phyloP scores from a whole-genome alignment of 2,113 vertebrate species.

The Sinosuthora webbiana region DNA sequence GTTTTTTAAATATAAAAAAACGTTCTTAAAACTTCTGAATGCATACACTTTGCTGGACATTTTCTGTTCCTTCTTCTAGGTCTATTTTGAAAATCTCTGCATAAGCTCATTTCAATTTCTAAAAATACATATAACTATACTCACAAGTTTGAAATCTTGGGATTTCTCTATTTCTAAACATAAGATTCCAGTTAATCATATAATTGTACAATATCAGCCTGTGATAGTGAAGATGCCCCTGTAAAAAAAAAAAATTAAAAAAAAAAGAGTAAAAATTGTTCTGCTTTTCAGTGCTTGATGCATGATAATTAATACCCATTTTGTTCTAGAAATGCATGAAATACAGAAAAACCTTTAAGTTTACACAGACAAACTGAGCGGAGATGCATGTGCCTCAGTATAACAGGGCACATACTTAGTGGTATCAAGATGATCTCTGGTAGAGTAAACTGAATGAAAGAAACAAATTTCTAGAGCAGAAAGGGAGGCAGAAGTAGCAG shows the following conservation, averaged over 20 bases:
- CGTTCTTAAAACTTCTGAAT: slow-evolving; percentile 71
- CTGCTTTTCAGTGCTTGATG: neutral
- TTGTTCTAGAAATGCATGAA: neutral
- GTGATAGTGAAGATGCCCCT: neutral
- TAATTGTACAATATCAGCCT: neutral
- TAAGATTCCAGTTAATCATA: neutral
- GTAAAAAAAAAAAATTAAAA: neutral
- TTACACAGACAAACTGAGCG: neutral
- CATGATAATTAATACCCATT: neutral
- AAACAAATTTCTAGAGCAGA: neutral
- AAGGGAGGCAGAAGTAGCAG: neutral
- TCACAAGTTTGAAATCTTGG: neutral
- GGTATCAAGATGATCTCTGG: neutral
- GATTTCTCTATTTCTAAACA: neutral
- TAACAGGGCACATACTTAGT: neutral
- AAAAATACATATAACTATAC: neutral
- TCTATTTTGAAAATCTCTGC: slow-evolving; percentile 82
- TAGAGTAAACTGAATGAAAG: neutral
- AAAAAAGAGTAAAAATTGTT: neutral
- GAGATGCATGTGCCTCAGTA: neutral
- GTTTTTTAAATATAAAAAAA: slow-evolving; percentile 61
- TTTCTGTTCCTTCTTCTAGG: slow-evolving; percentile 74
- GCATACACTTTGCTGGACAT: slow-evolving; percentile 64
- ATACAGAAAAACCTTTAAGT: neutral
- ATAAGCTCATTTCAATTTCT: slow-evolving; percentile 48